Evolutionary conservation across 2,113 vertebrate genomes (phyloP).

Genomic region (Tupaia chinensis): DNA sequence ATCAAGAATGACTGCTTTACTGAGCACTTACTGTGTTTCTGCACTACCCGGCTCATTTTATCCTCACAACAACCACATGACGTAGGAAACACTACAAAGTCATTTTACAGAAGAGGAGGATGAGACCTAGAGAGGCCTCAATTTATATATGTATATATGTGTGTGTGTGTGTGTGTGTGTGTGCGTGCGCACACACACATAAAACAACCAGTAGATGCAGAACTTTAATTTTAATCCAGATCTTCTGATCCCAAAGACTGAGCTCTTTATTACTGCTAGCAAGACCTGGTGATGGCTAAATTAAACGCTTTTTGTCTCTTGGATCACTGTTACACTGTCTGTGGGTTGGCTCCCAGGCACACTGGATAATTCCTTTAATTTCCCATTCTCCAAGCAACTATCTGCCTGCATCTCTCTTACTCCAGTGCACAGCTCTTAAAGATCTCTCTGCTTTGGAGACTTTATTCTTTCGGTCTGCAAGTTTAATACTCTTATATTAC

Average conservation of each 20-base stretch:
- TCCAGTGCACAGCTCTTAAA: not conserved
- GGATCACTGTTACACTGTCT: not conserved
- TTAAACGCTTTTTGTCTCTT: not conserved
- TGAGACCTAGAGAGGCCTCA: not conserved
- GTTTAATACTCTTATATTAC: constrained; percentile 13
- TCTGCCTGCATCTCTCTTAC: not conserved
- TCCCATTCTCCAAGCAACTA: not conserved
- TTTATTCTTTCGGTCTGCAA: not conserved
- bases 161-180: too few species aligned
- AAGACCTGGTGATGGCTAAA: not conserved
- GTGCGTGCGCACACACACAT: not conserved
- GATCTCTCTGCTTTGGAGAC: not conserved
- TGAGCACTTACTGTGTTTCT: not conserved
- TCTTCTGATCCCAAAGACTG: not conserved
- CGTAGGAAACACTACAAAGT: not conserved
- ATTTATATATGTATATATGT: too few species aligned
- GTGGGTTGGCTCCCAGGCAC: not conserved
- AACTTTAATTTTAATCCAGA: constrained; percentile 6
- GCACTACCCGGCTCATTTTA: not conserved
- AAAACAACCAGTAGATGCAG: not conserved
- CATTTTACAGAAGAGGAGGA: not conserved
- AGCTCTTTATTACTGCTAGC: not conserved
- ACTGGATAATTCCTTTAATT: not conserved
- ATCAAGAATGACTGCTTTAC: not conserved
- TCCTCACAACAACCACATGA: not conserved